Conservation (phyloP, 2,113 vertebrate genomes). For the Nerophis ophidion region DNA sequence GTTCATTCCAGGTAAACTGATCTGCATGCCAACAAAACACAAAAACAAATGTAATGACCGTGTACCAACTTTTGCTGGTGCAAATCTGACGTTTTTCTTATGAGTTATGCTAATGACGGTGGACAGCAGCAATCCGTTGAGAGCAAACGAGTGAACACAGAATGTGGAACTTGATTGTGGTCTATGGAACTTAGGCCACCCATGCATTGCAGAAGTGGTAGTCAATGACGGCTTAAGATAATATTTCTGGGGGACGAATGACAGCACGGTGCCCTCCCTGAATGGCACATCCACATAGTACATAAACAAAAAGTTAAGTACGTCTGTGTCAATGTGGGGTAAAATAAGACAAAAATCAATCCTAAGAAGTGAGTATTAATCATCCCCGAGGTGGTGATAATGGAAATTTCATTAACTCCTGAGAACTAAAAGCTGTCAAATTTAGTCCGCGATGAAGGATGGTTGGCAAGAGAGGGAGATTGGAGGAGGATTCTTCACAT, state of each 20-base stretch:
- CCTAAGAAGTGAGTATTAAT: constrained; percentile 42
- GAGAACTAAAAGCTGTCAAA: constrained; percentile 42
- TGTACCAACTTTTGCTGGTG: neutral
- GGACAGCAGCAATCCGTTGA: constrained; percentile 2
- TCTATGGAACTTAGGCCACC: constrained; percentile 8
- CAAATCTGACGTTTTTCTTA: neutral
- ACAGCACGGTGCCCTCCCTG: constrained; percentile 17
- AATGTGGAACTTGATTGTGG: constrained; percentile 7
- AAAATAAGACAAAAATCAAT: constrained; percentile 39
- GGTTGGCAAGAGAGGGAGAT: neutral
- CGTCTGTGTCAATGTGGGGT: constrained; percentile 16
- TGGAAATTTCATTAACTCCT: constrained; percentile 37
- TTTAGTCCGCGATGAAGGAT: constrained; percentile 34
- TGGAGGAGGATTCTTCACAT: constrained; percentile 4
- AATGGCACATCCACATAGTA: constrained; percentile 5
- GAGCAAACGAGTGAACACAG: neutral
- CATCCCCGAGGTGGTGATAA: constrained; percentile 48
- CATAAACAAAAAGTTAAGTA: constrained; percentile 1
- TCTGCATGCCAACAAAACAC: neutral
- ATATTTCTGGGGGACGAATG: constrained; percentile 37
- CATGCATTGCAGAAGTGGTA: constrained; percentile 9
- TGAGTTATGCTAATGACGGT: neutral
- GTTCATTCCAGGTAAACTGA: neutral
- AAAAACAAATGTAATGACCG: neutral
- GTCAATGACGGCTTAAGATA: constrained; percentile 32